Evolutionary conservation across 2,113 vertebrate species (phyloP).

Genomic region (Ancistrus triradiatus): DNA sequence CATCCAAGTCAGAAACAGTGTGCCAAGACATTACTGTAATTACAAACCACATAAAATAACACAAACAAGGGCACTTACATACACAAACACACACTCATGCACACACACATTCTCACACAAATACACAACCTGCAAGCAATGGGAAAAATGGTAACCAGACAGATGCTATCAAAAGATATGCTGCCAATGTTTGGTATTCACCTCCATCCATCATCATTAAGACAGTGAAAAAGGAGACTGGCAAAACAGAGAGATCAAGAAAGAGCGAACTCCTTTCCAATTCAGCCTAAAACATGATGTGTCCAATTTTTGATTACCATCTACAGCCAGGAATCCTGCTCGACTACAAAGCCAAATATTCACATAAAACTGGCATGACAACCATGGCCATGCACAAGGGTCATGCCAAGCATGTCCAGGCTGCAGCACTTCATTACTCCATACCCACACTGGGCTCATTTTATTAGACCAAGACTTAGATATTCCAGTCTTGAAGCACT

Average conservation of each 20-base stretch:
- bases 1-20: too few relatives aligned
- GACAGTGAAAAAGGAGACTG: conserved; percentile 16
- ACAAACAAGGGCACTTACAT: conserved; percentile 21
- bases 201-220: conserved; percentile 46
- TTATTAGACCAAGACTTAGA: conserved; percentile 23
- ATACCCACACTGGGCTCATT: conserved; percentile 5
- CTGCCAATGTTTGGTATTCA: conserved; percentile 30
- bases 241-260: conserved; percentile 19
- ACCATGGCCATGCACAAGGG: conserved; percentile 14
- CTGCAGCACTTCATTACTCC: conserved; percentile 24
- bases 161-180: conserved; percentile 9
- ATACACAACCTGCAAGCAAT: neutral
- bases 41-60: conserved; percentile 29
- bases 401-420: conserved; percentile 28
- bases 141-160: conserved; percentile 25
- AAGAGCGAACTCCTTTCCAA: conserved; percentile 32
- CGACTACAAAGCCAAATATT: conserved; percentile 44
- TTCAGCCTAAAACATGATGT: conserved; percentile 30
- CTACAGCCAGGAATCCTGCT: conserved; percentile 29
- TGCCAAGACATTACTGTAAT: conserved; percentile 37
- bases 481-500: conserved; percentile 13
- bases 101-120: neutral
- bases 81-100: too few relatives aligned
- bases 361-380: conserved; percentile 38
- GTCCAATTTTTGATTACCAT: conserved; percentile 30